Conservation (phyloP, 2,888 invertebrate genomes). For the Emesis furor region DNA sequence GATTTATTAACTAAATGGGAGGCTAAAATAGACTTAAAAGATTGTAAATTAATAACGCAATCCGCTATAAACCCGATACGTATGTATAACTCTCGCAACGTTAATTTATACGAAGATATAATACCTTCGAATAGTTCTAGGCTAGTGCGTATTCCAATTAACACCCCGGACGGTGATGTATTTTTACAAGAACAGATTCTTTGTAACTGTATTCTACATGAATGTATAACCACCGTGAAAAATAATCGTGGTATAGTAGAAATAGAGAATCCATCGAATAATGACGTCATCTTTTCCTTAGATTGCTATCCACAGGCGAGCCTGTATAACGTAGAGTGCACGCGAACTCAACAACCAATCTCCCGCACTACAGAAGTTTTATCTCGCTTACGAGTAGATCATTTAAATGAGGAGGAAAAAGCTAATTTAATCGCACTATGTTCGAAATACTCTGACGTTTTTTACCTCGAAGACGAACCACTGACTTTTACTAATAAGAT, state of each 20-base stretch:
- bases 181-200: constrained; percentile 47
- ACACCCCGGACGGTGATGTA: constrained; percentile 51
- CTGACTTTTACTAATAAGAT: background rate
- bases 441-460: background rate
- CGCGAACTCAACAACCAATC: too few relatives aligned
- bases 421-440: too few relatives aligned
- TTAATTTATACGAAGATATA: constrained; percentile 56
- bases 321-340: constrained; percentile 16
- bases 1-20: background rate
- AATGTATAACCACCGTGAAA: constrained; percentile 69
- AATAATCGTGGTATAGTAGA: constrained; percentile 71
- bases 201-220: constrained; percentile 48
- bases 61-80: constrained; percentile 19
- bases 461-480: background rate
- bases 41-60: constrained; percentile 28
- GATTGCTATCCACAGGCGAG: constrained; percentile 50
- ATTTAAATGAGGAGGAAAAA: too few relatives aligned
- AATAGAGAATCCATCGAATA: constrained; percentile 63
- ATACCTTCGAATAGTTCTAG: constrained; percentile 54
- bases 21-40: constrained; percentile 33
- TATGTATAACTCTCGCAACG: constrained; percentile 56
- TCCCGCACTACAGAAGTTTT: too few relatives aligned
- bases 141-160: constrained; percentile 51
- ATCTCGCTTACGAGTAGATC: too few relatives aligned
- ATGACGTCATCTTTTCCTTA: constrained; percentile 70